phyloP scores from a whole-genome alignment of 2,888 invertebrate genomes.

The Leucoma salicis region DNA sequence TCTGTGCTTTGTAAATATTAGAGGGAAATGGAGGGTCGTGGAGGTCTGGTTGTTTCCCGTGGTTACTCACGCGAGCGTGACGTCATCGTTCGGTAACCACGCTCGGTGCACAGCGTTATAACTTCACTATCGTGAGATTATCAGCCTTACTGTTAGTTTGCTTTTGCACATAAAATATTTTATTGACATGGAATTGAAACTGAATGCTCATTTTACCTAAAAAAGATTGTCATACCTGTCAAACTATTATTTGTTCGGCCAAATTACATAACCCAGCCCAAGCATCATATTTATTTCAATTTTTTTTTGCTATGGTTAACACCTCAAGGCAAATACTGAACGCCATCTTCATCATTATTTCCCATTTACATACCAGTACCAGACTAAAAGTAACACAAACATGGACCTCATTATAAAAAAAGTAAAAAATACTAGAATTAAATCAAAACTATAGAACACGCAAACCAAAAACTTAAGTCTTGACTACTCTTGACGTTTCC shows the following conservation, averaged over 20 bases:
- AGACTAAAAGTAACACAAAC: background rate
- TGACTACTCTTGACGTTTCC: conserved; percentile 68
- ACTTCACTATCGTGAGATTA: conserved; percentile 51
- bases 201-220: too few relatives aligned
- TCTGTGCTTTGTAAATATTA: conserved; percentile 20
- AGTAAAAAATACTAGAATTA: conserved; percentile 37
- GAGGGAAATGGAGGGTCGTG: conserved; percentile 38
- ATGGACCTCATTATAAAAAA: background rate
- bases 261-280: too few relatives aligned
- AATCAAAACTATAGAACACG: conserved; percentile 50
- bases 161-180: conserved; percentile 36
- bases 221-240: too few relatives aligned
- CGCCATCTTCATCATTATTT: too few relatives aligned
- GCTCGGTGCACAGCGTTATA: conserved; percentile 58
- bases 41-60: conserved; percentile 35
- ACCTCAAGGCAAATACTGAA: too few relatives aligned
- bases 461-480: conserved; percentile 58
- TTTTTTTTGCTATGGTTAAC: background rate
- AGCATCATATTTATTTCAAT: too few relatives aligned
- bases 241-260: too few relatives aligned
- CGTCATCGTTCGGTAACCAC: conserved; percentile 77
- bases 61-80: conserved; percentile 63
- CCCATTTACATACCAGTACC: too few relatives aligned
- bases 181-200: too few relatives aligned
- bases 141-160: conserved; percentile 44